Conservation (phyloP, 1,140 invertebrate species). For the Carcinoscorpius rotundicauda region DNA sequence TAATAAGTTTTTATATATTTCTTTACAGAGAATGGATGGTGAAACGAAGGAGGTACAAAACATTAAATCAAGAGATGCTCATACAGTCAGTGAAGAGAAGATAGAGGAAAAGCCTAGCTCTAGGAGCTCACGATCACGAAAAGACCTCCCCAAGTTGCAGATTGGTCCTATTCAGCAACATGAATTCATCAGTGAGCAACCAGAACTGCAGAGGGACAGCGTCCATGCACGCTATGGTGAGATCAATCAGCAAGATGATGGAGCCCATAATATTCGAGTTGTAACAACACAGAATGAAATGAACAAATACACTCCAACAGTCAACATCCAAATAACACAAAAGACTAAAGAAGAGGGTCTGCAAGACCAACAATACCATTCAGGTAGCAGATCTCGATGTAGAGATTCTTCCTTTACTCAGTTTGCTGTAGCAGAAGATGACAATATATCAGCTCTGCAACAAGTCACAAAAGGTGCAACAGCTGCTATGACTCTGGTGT, state of each 20-base stretch:
- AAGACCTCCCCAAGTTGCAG: background rate
- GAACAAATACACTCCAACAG: conserved; percentile 4
- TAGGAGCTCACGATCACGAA: background rate
- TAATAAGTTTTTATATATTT: no score
- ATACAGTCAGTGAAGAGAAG: no score
- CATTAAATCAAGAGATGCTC: no score
- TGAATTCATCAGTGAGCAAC: no score
- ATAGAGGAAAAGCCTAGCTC: no score
- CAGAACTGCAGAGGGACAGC: no score
- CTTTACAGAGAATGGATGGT: no score
- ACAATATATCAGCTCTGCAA: conserved; percentile 57
- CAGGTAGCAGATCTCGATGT: conserved; percentile 1
- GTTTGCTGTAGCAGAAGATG: conserved; percentile 79
- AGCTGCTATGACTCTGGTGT: conserved; percentile 53
- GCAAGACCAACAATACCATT: conserved; percentile 4
- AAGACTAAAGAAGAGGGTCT: background rate
- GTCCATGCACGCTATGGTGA: no score
- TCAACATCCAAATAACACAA: conserved; percentile 4
- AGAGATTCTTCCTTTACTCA: conserved; percentile 57
- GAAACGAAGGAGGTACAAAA: no score
- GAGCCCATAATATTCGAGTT: no score
- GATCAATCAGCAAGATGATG: no score
- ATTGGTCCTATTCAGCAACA: no score
- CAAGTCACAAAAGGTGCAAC: conserved; percentile 48
- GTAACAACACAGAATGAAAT: background rate